Conservation (phyloP, 2,888 invertebrate genomes). For the Drosophila parthenogenetica region DNA sequence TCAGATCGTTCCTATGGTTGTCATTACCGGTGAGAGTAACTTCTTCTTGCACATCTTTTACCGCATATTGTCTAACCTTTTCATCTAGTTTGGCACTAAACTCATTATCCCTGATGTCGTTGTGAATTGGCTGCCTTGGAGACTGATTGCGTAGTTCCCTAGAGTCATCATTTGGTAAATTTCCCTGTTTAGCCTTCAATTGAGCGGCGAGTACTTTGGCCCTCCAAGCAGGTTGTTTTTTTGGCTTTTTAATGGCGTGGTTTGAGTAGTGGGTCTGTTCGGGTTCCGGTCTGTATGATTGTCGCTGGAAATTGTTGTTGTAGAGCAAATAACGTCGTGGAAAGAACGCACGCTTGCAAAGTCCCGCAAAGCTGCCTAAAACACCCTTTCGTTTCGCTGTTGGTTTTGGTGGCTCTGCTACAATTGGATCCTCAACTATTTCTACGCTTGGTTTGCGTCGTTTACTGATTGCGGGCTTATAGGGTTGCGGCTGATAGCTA, state of each 20-base stretch:
- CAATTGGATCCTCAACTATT: too few species aligned
- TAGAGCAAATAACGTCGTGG: slow-evolving; percentile 61
- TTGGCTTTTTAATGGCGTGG: neutral
- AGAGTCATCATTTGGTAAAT: neutral
- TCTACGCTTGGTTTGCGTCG: neutral
- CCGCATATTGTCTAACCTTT: neutral
- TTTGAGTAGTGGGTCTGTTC: neutral
- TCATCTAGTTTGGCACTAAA: neutral
- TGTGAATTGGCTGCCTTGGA: neutral
- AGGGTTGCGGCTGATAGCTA: slow-evolving; percentile 13
- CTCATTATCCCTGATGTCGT: neutral
- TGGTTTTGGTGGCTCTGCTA: neutral
- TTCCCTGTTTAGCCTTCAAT: neutral
- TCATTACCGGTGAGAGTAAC: neutral
- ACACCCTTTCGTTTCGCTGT: slow-evolving; percentile 9
- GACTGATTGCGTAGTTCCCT: too few species aligned
- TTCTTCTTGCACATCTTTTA: neutral
- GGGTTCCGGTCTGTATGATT: neutral
- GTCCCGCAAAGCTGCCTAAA: slow-evolving; percentile 29
- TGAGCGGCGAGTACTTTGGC: neutral
- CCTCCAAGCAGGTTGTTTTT: neutral
- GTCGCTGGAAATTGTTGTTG: slow-evolving; percentile 26
- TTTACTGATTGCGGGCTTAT: neutral
- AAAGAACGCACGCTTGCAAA: slow-evolving; percentile 42
- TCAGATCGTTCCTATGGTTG: neutral